Conservation (phyloP, 2,888 invertebrate genomes). For the Argyresthia albistria region DNA sequence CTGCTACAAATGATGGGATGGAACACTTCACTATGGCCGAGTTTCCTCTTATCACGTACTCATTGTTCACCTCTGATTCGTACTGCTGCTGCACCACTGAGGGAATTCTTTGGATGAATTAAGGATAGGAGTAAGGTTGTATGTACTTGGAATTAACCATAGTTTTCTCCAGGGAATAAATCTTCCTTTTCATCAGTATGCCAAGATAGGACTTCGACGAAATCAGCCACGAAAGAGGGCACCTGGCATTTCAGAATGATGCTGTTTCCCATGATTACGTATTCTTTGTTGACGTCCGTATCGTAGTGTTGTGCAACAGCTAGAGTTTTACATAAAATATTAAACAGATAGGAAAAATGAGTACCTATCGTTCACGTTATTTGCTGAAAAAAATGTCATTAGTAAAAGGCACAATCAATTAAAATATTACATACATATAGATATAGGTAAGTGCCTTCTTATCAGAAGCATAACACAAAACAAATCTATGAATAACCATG, state of each 20-base stretch:
- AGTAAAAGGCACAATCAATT: too few species aligned
- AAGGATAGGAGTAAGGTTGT: background rate
- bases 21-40: conserved; percentile 91
- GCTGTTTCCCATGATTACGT: conserved; percentile 86
- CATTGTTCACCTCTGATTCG: conserved; percentile 93
- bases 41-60: conserved; percentile 92
- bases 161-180: conserved; percentile 76
- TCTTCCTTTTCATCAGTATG: conserved; percentile 83
- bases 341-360: background rate
- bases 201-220: conserved; percentile 86
- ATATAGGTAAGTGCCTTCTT: too few species aligned
- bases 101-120: conserved; percentile 7
- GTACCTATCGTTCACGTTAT: too few species aligned
- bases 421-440: too few species aligned
- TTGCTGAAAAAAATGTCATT: too few species aligned
- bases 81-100: conserved; percentile 92
- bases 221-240: conserved; percentile 90
- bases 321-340: conserved; percentile 26
- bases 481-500: background rate
- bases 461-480: too few species aligned
- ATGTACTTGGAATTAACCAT: conserved; percentile 52
- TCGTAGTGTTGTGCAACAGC: conserved; percentile 88
- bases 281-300: conserved; percentile 88
- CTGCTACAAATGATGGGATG: conserved; percentile 93
- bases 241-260: conserved; percentile 86